A percentile compares a stretch with the other conserved stretches of the same genome.
These are phyloP conservation scores for Diorhabda sublineata DNA, from an alignment of 1,140 invertebrate species.

Conservation along the genomic window DNA sequence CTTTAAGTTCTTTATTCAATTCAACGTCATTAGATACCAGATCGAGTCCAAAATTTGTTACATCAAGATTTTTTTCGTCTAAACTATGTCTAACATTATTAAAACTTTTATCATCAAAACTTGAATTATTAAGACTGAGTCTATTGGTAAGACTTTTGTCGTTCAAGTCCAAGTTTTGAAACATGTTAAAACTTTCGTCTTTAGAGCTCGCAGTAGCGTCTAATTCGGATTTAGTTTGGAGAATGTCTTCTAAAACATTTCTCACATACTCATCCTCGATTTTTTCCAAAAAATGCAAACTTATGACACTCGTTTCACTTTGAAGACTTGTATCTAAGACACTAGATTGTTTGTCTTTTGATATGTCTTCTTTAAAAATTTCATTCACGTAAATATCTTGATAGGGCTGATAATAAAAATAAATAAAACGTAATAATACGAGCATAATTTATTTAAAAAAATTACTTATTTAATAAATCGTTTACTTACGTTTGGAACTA, in stretches of 20 bases:
- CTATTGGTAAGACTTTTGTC: constrained; percentile 41
- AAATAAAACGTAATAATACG: background rate
- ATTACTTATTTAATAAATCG: background rate
- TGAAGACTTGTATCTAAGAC: constrained; percentile 32
- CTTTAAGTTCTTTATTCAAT: constrained; percentile 43
- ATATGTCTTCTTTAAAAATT: background rate
- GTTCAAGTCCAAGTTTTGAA: constrained; percentile 40
- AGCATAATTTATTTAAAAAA: background rate
- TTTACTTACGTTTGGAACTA: constrained; percentile 32
- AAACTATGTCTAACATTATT: constrained; percentile 29
- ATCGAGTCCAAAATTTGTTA: constrained; percentile 19
- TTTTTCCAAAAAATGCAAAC: constrained; percentile 21
- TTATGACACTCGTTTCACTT: constrained; percentile 27
- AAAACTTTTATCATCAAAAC: constrained; percentile 42
- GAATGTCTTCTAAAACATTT: constrained; percentile 43
- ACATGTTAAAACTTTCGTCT: constrained; percentile 42
- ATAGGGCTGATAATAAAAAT: constrained; percentile 10
- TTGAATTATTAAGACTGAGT: constrained; percentile 37
- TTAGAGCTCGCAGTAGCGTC: constrained; percentile 22
- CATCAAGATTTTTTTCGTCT: constrained; percentile 22
- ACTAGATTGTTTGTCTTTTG: constrained; percentile 7
- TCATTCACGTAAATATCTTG: background rate
- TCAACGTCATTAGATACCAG: constrained; percentile 33
- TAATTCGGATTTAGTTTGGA: constrained; percentile 34
- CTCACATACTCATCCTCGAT: constrained; percentile 29